Percentiles rank a stretch among this genome's conserved stretches.
These are phyloP conservation scores for Sinohyriopsis cumingii DNA, from an alignment of 2,888 invertebrate species.

Conservation along the genomic window DNA sequence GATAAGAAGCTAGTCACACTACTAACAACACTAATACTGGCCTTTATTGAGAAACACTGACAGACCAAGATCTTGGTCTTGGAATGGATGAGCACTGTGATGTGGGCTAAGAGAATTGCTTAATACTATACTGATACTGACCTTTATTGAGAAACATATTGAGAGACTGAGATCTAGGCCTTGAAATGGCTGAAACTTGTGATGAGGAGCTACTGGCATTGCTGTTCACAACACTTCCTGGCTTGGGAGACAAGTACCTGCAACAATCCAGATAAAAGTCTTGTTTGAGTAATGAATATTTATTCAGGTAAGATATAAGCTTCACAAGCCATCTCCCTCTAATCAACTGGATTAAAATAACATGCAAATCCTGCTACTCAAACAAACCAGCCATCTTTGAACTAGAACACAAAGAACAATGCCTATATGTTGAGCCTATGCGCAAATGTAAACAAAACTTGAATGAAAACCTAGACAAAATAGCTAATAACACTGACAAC, in stretches of 20 bases:
- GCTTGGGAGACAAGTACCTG: constrained; percentile 53
- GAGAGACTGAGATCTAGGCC: constrained; percentile 50
- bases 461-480: too few relatives aligned
- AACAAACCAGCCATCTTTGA: too few relatives aligned
- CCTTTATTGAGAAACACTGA: constrained; percentile 64
- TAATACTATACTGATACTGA: constrained; percentile 16
- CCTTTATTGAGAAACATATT: constrained; percentile 64
- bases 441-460: too few relatives aligned
- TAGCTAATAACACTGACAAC: too few relatives aligned
- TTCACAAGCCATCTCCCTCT: too few relatives aligned
- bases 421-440: too few relatives aligned
- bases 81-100: constrained; percentile 17
- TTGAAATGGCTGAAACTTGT: constrained; percentile 21
- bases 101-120: constrained; percentile 15
- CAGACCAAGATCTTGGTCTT: constrained; percentile 48
- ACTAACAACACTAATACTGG: constrained; percentile 14
- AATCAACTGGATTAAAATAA: too few relatives aligned
- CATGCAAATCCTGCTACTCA: too few relatives aligned
- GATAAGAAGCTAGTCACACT: too few relatives aligned
- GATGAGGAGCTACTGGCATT: constrained; percentile 18
- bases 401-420: too few relatives aligned
- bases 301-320: too few relatives aligned
- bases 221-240: constrained; percentile 12
- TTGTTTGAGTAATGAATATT: too few relatives aligned
- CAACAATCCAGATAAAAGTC: background rate